A percentile compares a stretch with the other conserved stretches of the same genome.
Conservation (phyloP, 2,113 vertebrate species). For the Cavia aperea region DNA sequence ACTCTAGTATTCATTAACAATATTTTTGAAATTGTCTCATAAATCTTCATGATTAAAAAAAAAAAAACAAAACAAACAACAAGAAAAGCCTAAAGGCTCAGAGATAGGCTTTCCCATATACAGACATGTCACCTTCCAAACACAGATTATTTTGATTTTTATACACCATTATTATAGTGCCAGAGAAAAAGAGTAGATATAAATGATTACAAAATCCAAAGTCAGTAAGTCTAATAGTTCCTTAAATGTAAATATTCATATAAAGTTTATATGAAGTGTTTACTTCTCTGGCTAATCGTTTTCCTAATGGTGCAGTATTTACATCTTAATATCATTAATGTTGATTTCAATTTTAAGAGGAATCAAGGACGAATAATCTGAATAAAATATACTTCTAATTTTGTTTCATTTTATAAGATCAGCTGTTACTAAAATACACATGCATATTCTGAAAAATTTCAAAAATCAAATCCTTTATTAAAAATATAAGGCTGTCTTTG, state of each 20-base stretch:
- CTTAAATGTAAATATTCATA: neutral
- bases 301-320: neutral
- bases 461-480: neutral
- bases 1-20: neutral
- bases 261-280: neutral
- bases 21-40: neutral
- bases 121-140: neutral
- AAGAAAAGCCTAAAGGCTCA: neutral
- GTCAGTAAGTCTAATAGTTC: neutral
- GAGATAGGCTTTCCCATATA: neutral
- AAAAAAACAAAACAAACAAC: neutral
- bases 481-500: neutral
- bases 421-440: neutral
- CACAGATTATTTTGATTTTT: neutral
- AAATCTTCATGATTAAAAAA: neutral
- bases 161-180: neutral
- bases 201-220: neutral
- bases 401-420: neutral
- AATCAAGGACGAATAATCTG: neutral
- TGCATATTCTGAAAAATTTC: neutral
- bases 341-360: slow-evolving; percentile 1
- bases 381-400: neutral
- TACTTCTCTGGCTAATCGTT: neutral
- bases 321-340: neutral
- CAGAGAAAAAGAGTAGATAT: neutral